A percentile compares a stretch with the other conserved stretches of the same genome.
Evolutionary conservation across 2,797 vertebrate species (phyloP).

Genomic region (Vireo griseus): DNA sequence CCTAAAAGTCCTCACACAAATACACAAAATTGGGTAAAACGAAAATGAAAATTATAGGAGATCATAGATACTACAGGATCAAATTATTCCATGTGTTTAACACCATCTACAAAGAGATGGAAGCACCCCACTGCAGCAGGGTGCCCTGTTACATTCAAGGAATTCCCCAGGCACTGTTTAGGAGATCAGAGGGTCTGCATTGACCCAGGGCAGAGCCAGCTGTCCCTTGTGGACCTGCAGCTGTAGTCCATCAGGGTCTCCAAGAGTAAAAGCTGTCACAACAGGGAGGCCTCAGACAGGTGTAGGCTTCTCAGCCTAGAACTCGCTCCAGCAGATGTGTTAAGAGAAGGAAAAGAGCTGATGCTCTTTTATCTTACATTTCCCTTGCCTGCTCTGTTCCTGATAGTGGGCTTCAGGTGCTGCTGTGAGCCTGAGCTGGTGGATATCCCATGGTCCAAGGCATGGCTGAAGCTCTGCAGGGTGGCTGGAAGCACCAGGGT

Average conservation of each 20-base stretch:
- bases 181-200: not conserved
- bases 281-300: not conserved
- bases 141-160: fast-evolving
- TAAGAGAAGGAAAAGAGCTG: not conserved
- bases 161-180: not conserved
- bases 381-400: too few relatives aligned
- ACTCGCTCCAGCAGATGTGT: fast-evolving
- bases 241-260: not conserved
- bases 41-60: not conserved
- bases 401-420: fast-evolving
- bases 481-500: not conserved
- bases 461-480: not conserved
- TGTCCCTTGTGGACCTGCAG: not conserved
- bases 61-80: not conserved
- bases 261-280: not conserved
- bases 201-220: not conserved
- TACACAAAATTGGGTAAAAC: not conserved
- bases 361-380: fast-evolving
- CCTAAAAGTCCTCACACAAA: not conserved
- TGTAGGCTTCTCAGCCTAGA: not conserved
- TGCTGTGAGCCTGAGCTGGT: not conserved
- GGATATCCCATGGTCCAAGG: not conserved
- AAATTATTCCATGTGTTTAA: not conserved
- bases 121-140: not conserved
- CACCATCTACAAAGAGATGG: not conserved